Conservation (phyloP, 2,888 invertebrate species). For the Sepioteuthis lessoniana region DNA sequence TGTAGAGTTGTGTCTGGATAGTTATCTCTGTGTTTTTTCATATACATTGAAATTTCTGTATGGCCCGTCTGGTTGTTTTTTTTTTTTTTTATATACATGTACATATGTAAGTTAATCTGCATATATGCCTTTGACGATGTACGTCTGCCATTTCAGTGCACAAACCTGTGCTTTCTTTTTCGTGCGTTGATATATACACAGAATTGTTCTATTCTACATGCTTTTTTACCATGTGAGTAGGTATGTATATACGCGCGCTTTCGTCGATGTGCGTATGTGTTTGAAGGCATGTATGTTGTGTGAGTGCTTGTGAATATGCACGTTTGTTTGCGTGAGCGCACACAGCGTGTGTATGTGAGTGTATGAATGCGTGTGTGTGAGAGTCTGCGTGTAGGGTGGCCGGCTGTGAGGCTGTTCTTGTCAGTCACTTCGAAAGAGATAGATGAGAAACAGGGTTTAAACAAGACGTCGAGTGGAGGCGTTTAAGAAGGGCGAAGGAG, state of each 20-base stretch:
- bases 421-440: neutral
- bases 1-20: neutral
- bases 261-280: too few relatives aligned
- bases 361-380: neutral
- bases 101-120: too few relatives aligned
- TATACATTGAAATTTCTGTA: neutral
- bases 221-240: too few relatives aligned
- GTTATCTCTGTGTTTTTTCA: neutral
- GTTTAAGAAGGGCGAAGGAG: neutral
- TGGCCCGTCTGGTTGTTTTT: neutral
- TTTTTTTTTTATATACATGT: neutral
- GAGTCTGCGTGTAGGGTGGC: neutral
- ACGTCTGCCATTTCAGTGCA: too few relatives aligned
- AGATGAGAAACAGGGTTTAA: neutral
- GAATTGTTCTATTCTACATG: too few relatives aligned
- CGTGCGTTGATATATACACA: too few relatives aligned
- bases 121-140: too few relatives aligned
- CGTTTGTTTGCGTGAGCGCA: too few relatives aligned
- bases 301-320: too few relatives aligned
- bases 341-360: neutral
- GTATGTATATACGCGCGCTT: too few relatives aligned
- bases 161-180: too few relatives aligned
- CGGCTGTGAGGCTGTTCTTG: neutral
- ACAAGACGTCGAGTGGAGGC: neutral
- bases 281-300: too few relatives aligned